Conservation (phyloP, 1,140 invertebrate genomes). For the Melitaea cinxia region DNA sequence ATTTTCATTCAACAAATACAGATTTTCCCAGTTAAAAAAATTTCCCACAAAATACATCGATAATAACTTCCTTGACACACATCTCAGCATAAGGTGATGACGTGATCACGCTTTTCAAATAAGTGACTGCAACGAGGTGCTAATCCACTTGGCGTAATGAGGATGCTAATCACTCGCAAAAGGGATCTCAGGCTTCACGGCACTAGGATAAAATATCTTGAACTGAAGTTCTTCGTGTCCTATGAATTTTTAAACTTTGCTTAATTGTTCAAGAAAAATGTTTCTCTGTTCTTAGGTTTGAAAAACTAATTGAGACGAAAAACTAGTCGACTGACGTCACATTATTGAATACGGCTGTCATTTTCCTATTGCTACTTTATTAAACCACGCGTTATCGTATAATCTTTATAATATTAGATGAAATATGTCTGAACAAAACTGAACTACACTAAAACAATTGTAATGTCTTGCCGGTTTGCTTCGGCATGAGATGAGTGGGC, state of each 20-base stretch:
- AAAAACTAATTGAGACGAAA: too few species aligned
- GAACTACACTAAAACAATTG: too few species aligned
- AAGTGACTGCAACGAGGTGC: conserved; percentile 60
- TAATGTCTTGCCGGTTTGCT: too few species aligned
- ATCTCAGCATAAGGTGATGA: conserved; percentile 37
- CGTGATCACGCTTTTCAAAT: conserved; percentile 52
- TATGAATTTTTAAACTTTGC: background rate
- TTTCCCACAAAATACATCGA: conserved; percentile 10
- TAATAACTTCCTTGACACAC: conserved; percentile 34
- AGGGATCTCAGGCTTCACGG: conserved; percentile 40
- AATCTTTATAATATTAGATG: too few species aligned
- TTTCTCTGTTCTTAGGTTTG: background rate
- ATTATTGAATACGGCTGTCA: too few species aligned
- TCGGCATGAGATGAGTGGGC: too few species aligned
- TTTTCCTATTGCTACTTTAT: too few species aligned
- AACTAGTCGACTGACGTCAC: too few species aligned
- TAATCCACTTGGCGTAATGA: conserved; percentile 67
- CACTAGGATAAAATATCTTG: conserved; percentile 6
- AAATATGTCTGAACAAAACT: too few species aligned
- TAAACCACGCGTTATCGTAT: too few species aligned
- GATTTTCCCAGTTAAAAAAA: background rate
- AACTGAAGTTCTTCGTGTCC: background rate
- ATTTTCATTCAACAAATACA: background rate
- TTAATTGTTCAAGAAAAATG: background rate
- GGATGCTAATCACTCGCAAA: conserved; percentile 65